These are phyloP conservation scores for Ficedula albicollis DNA, from an alignment of 2,797 vertebrate species.

Conservation along the genomic window DNA sequence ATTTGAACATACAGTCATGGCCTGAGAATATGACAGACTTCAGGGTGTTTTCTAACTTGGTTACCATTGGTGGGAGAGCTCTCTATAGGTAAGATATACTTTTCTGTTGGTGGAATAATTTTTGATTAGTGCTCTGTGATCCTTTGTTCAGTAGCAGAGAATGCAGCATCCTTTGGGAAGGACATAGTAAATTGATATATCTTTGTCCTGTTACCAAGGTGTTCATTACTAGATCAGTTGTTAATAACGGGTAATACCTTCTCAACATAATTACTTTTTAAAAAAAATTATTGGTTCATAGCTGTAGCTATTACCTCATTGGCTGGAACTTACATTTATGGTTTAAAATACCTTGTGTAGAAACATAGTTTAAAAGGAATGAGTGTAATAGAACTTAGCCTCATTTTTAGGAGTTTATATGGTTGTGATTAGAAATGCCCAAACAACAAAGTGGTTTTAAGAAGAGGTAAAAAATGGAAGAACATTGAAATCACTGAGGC, in stretches of 20 bases:
- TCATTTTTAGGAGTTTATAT: background rate
- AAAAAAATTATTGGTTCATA: background rate
- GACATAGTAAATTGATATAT: background rate
- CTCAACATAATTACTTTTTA: background rate
- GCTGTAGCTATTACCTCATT: background rate
- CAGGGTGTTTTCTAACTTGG: constrained; percentile 93
- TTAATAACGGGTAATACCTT: background rate
- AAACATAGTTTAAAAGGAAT: background rate
- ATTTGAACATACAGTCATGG: constrained; percentile 96
- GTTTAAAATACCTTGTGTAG: background rate
- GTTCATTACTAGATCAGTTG: background rate
- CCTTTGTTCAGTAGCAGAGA: background rate
- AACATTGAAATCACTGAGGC: background rate
- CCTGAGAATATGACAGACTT: constrained; percentile 97
- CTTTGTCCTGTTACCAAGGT: background rate
- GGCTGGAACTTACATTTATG: background rate
- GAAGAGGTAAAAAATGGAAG: background rate
- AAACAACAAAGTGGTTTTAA: background rate
- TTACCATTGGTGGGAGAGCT: constrained; percentile 91
- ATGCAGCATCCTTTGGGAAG: background rate
- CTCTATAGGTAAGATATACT: constrained; percentile 85
- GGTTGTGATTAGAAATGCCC: background rate
- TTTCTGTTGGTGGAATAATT: background rate
- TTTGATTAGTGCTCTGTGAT: background rate
- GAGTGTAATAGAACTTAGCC: background rate